phyloP scores from a whole-genome alignment of 2,113 vertebrate species.

The Corythornis cristatus region DNA sequence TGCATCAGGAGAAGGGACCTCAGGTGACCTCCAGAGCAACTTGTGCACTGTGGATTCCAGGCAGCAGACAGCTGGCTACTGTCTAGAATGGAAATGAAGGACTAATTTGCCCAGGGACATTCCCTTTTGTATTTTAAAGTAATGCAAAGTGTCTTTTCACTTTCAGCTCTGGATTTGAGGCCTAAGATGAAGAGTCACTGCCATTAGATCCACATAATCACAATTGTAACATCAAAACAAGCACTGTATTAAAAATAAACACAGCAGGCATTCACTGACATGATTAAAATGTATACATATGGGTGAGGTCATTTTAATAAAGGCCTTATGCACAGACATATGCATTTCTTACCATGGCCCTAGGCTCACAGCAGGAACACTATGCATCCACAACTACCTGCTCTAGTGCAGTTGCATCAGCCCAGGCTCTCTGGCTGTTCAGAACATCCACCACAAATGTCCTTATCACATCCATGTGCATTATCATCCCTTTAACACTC shows the following conservation, averaged over 20 bases:
- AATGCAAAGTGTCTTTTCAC: constrained; percentile 66
- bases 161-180: constrained; percentile 60
- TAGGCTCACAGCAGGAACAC: constrained; percentile 25
- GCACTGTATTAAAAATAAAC: constrained; percentile 53
- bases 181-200: constrained; percentile 41
- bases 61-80: constrained; percentile 58
- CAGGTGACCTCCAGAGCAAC: constrained; percentile 35
- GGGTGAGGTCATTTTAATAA: constrained; percentile 69
- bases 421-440: neutral
- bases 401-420: constrained; percentile 46
- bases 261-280: constrained; percentile 52
- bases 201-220: constrained; percentile 57
- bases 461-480: neutral
- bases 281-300: constrained; percentile 58
- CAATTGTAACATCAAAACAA: constrained; percentile 70
- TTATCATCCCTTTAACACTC: neutral
- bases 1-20: neutral
- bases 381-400: constrained; percentile 14
- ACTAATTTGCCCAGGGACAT: constrained; percentile 48
- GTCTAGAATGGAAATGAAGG: constrained; percentile 61
- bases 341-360: constrained; percentile 53
- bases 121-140: constrained; percentile 66
- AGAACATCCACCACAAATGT: neutral
- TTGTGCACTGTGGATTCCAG: constrained; percentile 32
- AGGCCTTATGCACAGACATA: constrained; percentile 31